These are phyloP conservation scores for Sterrhoptilus dennistouni DNA, from an alignment of 2,113 vertebrate species.

Conservation along the genomic window DNA sequence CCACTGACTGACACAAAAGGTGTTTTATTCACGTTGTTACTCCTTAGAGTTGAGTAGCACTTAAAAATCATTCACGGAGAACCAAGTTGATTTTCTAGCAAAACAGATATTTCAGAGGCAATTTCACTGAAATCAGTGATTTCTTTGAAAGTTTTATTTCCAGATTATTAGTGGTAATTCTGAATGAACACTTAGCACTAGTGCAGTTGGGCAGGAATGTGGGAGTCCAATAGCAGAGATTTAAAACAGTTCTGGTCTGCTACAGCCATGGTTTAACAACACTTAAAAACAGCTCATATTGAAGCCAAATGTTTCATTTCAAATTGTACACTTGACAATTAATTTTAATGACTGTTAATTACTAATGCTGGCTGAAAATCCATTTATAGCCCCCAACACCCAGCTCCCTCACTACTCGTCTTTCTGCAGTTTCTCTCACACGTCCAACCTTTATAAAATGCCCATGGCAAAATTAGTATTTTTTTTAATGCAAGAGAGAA, in stretches of 20 bases:
- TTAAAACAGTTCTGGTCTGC: conserved; percentile 50
- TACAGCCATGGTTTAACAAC: conserved; percentile 43
- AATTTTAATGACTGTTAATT: conserved; percentile 69
- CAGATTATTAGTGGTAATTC: not conserved
- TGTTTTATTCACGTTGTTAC: not conserved
- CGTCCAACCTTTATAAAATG: conserved; percentile 17
- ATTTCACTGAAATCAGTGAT: not conserved
- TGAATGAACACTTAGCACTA: not conserved
- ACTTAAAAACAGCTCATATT: conserved; percentile 55
- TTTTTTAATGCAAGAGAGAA: not conserved
- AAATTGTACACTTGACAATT: conserved; percentile 64
- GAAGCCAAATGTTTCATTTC: conserved; percentile 62
- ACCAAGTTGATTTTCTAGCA: not conserved
- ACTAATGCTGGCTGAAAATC: conserved; percentile 60
- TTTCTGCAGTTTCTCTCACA: conserved; percentile 48
- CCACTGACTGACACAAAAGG: not conserved
- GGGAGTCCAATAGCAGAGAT: not conserved
- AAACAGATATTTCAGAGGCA: not conserved
- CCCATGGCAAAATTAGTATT: not conserved
- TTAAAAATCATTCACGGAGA: not conserved
- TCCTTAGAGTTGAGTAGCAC: not conserved
- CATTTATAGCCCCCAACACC: conserved; percentile 25
- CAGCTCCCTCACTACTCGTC: not conserved
- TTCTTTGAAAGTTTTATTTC: not conserved
- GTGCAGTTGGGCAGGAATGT: not conserved